A percentile compares a stretch with the other conserved stretches of the same genome.
Evolutionary conservation across 2,113 vertebrate species (phyloP).

Genomic region (Phalacrocorax pelagicus): DNA sequence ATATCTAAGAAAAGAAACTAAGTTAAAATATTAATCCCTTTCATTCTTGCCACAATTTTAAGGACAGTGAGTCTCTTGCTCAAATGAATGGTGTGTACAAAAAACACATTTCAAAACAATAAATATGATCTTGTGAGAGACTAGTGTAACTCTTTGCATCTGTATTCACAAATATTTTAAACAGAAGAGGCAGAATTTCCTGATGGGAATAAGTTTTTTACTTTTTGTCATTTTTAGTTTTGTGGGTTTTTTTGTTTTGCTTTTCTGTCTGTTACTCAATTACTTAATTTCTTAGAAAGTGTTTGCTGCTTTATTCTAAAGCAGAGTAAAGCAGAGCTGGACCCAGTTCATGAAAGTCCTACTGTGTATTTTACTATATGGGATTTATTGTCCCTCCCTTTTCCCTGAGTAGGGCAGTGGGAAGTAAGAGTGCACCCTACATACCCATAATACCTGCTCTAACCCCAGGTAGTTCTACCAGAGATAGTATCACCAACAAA

Average conservation of each 20-base stretch:
- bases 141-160: background rate
- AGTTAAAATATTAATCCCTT: background rate
- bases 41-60: background rate
- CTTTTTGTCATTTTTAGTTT: background rate
- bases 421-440: background rate
- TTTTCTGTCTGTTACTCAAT: background rate
- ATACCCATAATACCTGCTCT: background rate
- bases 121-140: background rate
- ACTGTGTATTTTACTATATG: background rate
- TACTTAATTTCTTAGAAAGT: background rate
- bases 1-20: background rate
- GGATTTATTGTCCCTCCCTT: background rate
- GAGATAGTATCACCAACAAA: background rate
- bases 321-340: background rate
- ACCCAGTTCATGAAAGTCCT: background rate
- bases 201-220: background rate
- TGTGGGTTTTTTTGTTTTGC: background rate
- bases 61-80: background rate
- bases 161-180: background rate
- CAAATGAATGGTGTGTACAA: background rate
- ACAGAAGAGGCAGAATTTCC: background rate
- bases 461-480: background rate
- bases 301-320: background rate
- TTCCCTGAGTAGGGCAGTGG: background rate
- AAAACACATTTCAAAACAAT: background rate